Evolutionary conservation across 2,113 vertebrate species (phyloP).

Genomic region (Cygnus buccinator): DNA sequence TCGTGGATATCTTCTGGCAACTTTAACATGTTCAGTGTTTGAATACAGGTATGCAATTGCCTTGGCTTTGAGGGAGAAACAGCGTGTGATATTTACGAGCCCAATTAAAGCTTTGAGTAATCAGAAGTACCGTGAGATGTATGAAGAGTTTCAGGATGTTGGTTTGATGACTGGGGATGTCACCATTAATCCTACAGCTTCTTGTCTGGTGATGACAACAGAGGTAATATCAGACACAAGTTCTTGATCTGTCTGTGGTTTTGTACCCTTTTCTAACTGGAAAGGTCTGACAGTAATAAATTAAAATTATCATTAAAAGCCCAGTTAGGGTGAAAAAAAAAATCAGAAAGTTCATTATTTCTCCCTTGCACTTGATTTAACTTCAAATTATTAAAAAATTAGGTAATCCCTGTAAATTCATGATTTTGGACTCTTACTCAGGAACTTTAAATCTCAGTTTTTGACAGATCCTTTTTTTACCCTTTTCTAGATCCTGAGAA

Average conservation of each 20-base stretch:
- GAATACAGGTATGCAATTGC: slow-evolving; percentile 92
- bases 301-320: not conserved
- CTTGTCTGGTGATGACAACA: slow-evolving; percentile 98
- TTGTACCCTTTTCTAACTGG: not conserved
- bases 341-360: not conserved
- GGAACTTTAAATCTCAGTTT: not conserved
- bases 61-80: slow-evolving; percentile 93
- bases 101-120: slow-evolving; percentile 98
- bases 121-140: slow-evolving; percentile 99
- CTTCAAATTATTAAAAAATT: not conserved
- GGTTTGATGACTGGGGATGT: slow-evolving; percentile 98
- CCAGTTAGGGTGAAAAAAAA: not conserved
- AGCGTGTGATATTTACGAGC: slow-evolving; percentile 98
- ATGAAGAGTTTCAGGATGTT: slow-evolving; percentile 98
- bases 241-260: not conserved
- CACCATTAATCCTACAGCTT: slow-evolving; percentile 98
- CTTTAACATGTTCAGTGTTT: not conserved
- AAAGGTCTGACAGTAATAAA: not conserved
- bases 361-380: not conserved
- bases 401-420: not conserved
- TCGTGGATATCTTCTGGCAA: not conserved
- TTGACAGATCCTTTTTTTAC: not conserved
- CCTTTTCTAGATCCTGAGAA: slow-evolving; percentile 89
- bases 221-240: slow-evolving; percentile 80
- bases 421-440: not conserved